Evolutionary conservation across 2,888 invertebrate species (phyloP).

Genomic region (Amphiduros pacificus): DNA sequence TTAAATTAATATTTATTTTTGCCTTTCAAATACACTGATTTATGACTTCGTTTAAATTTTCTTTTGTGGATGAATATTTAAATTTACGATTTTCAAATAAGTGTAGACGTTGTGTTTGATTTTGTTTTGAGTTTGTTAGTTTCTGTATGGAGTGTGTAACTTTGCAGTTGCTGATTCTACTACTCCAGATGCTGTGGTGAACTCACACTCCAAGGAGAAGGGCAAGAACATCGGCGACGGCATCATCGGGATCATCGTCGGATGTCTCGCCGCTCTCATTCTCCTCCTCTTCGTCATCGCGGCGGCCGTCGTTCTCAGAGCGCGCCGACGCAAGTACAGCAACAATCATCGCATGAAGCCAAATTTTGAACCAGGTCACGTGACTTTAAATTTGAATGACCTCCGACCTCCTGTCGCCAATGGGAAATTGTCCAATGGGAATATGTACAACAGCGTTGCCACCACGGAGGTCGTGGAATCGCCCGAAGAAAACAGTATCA

Average conservation of each 20-base stretch:
- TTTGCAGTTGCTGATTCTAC: too few species aligned
- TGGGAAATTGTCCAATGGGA: constrained; percentile 51
- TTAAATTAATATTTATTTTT: too few species aligned
- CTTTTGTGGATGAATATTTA: too few species aligned
- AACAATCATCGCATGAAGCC: constrained; percentile 26
- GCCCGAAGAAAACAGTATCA: constrained; percentile 44
- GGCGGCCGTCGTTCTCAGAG: constrained; percentile 70
- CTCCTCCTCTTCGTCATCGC: constrained; percentile 71
- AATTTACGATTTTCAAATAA: too few species aligned
- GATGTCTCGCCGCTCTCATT: constrained; percentile 72
- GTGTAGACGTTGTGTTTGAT: too few species aligned
- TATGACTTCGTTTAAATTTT: too few species aligned
- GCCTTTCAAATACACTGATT: too few species aligned
- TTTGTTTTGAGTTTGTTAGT: too few species aligned
- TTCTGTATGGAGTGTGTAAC: too few species aligned
- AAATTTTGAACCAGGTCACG: constrained; percentile 21
- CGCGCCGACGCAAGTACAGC: constrained; percentile 38
- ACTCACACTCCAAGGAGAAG: constrained; percentile 17
- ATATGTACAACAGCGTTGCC: constrained; percentile 59
- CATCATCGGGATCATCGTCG: constrained; percentile 47
- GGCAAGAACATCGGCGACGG: constrained; percentile 17
- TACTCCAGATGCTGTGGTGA: constrained; percentile 10
- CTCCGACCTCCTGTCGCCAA: constrained; percentile 4
- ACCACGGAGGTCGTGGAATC: constrained; percentile 48
- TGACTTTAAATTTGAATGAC: constrained; percentile 24